These are phyloP conservation scores for Amaurobius ferox DNA, from an alignment of 2,888 invertebrate genomes.

Conservation along the genomic window DNA sequence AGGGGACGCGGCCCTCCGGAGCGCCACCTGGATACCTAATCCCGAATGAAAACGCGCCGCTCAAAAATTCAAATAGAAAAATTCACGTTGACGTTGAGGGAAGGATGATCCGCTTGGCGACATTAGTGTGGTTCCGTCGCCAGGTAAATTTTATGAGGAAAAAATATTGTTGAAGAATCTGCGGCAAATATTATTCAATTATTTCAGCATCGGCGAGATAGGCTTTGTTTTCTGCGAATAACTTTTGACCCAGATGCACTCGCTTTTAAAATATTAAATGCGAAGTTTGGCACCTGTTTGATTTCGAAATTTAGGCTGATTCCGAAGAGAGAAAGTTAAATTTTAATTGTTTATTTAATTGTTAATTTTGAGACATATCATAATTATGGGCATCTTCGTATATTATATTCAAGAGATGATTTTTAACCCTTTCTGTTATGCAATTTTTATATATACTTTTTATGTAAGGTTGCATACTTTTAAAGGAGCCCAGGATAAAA, in stretches of 20 bases:
- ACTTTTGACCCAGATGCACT: not conserved
- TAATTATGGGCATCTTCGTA: too few species aligned
- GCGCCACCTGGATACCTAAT: conserved; percentile 49
- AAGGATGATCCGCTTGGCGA: conserved; percentile 14
- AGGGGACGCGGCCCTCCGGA: conserved; percentile 34
- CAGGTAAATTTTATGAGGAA: not conserved
- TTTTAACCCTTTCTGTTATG: too few species aligned
- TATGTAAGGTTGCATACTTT: too few species aligned
- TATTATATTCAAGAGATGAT: too few species aligned
- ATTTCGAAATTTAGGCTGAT: too few species aligned
- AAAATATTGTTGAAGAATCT: not conserved
- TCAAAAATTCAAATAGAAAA: conserved; percentile 14
- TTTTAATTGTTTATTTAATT: too few species aligned
- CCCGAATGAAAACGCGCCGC: conserved; percentile 8
- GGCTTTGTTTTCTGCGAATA: not conserved
- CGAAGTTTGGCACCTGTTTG: not conserved
- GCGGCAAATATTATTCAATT: not conserved
- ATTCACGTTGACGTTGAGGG: conserved; percentile 22
- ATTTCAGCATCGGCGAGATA: not conserved
- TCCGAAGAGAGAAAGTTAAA: too few species aligned
- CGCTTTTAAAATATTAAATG: not conserved
- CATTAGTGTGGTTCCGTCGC: conserved; percentile 9
- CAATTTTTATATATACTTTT: too few species aligned
- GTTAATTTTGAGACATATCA: too few species aligned
- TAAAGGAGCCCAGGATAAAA: too few species aligned